A percentile compares a stretch with the other conserved stretches of the same genome.
Evolutionary conservation across 2,888 invertebrate genomes (phyloP).

Genomic region (Mayetiola destructor): DNA sequence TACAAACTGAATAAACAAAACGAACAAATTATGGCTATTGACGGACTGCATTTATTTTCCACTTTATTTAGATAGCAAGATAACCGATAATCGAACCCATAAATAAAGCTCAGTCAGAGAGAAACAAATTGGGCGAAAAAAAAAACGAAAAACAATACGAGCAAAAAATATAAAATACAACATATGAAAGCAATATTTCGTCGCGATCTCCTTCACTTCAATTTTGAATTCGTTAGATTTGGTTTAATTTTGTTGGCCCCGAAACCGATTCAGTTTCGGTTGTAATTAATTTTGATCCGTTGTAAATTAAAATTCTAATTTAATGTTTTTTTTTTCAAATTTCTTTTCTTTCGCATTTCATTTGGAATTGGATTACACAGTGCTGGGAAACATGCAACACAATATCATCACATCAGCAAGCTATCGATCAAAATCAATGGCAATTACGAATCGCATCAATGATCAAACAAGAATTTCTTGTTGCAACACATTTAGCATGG

Average conservation of each 20-base stretch:
- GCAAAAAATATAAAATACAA: too few relatives aligned
- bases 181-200: too few relatives aligned
- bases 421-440: constrained; percentile 14
- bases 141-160: not conserved
- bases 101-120: not conserved
- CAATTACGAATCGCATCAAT: constrained; percentile 14
- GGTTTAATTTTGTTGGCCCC: too few relatives aligned
- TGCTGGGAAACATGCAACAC: constrained; percentile 14
- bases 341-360: too few relatives aligned
- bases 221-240: too few relatives aligned
- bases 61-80: constrained; percentile 8
- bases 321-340: too few relatives aligned
- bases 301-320: too few relatives aligned
- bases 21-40: constrained; percentile 2
- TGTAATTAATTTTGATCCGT: too few relatives aligned
- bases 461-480: constrained; percentile 16
- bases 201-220: too few relatives aligned
- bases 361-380: too few relatives aligned
- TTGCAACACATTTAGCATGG: constrained; percentile 16
- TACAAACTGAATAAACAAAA: not conserved
- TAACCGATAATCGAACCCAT: constrained; percentile 7
- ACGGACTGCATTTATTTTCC: constrained; percentile 3
- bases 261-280: too few relatives aligned
- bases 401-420: constrained; percentile 4
- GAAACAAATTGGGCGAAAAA: not conserved